Base-by-base conservation (phyloP, 2,888 invertebrate species). In the Drosophila rellima region DNA sequence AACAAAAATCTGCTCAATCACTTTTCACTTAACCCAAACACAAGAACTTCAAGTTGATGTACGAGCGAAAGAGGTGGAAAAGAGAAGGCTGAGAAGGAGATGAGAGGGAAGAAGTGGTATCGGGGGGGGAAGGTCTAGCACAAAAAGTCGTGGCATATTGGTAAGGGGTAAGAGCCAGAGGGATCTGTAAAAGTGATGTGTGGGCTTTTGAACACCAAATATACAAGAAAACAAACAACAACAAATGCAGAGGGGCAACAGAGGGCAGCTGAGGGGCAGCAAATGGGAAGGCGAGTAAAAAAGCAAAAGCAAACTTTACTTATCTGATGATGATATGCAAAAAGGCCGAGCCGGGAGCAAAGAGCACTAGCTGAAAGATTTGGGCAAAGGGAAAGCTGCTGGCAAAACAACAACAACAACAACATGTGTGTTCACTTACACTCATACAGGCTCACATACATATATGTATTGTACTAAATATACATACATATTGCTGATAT, bases 11-110 rank as follows among this genome's bases (percentile, higher is more conserved):
- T 83, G 82, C 82, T 83, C 82, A 83, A 83, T 83, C 88, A 87
- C 82, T 83, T 83, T 83, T 87, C 82, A 83, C 82, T 83, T 83
- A 83, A 83, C 82, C 85, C 88, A 88, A 83, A 84, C 88, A 83
- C 88, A 79, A 82, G 80, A 82, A 82, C 88, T 84, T 84, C 80
- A 79, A 83, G 69, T 79, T 84, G 82, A 66, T 63, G 73, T 63
- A 66, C 70, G 61, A 73, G 59, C 35, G 51, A 20, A 31, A 8
- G 29, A 18, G 10, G 11, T 17, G 10, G n/a, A 4, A 20, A 3
- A 2, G 40, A 48, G 33, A 33, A 33, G 33, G 20, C 8, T 18
- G 33, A 4, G n/a, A 20, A 23, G 18, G 13, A 15, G 11, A n/a
- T 15, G 8, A 2, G n/a, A 31, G 13, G 11, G 42, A 8, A 3